Percentiles rank a stretch among this genome's conserved stretches.
These are phyloP conservation scores for Aphelinus certus DNA, from an alignment of 1,140 invertebrate genomes.

Conservation along the genomic window DNA sequence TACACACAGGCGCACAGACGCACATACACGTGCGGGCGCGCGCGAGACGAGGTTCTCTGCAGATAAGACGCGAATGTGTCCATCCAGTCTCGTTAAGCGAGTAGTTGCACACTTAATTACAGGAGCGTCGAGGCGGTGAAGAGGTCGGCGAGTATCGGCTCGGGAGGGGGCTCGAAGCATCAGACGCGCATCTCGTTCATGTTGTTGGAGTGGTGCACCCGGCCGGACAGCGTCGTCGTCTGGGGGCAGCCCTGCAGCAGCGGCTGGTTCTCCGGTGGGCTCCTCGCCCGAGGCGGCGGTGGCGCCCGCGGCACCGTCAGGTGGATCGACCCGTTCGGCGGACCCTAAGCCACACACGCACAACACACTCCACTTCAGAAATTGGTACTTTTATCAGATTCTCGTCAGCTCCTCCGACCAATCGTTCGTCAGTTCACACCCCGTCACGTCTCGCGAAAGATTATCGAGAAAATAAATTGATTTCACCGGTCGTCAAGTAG, in stretches of 20 bases:
- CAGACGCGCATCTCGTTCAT: slow-evolving; percentile 85
- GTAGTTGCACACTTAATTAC: slow-evolving; percentile 40
- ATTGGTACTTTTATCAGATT: too few species aligned
- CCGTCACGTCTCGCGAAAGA: too few species aligned
- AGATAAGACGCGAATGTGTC: neutral
- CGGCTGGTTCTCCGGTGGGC: slow-evolving; percentile 69
- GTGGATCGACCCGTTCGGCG: slow-evolving; percentile 70
- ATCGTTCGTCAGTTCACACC: too few species aligned
- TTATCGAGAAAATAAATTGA: too few species aligned
- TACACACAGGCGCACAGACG: too few species aligned
- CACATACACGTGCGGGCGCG: too few species aligned
- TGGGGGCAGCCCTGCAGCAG: slow-evolving; percentile 55
- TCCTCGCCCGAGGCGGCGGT: slow-evolving; percentile 68
- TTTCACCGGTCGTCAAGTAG: too few species aligned
- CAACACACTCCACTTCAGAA: neutral
- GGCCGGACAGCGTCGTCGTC: slow-evolving; percentile 57
- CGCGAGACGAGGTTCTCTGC: too few species aligned
- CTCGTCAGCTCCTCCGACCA: too few species aligned
- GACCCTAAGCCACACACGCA: slow-evolving; percentile 53
- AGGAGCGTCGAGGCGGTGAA: slow-evolving; percentile 62
- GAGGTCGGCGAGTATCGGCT: slow-evolving; percentile 60
- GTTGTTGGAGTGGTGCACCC: slow-evolving; percentile 72
- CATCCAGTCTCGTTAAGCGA: neutral
- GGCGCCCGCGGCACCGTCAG: slow-evolving; percentile 68
- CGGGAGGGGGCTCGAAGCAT: slow-evolving; percentile 70